phyloP scores from a whole-genome alignment of 92 coral and sea anemone species.

The Nematostella vectensis region DNA sequence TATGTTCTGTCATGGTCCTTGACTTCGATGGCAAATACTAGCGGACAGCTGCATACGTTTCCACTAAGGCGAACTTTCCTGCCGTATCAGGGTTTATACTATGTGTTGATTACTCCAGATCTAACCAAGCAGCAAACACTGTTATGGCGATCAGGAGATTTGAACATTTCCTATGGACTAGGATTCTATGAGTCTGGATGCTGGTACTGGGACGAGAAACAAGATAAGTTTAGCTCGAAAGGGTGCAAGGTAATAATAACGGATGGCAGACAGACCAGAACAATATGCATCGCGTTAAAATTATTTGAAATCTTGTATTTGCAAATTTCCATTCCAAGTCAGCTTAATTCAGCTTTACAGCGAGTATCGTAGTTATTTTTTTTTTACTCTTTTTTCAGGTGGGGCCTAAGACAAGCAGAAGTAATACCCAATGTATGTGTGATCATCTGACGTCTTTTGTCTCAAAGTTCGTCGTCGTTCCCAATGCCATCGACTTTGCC shows the following conservation, averaged over 20 bases:
- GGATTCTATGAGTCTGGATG: conserved; percentile 61
- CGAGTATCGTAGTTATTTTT: background rate
- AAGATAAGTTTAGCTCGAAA: conserved; percentile 35
- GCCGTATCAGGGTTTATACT: conserved; percentile 15
- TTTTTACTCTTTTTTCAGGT: conserved; percentile 22
- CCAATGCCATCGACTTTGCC: conserved; percentile 39
- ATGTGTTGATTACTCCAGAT: conserved; percentile 15
- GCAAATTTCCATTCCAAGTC: too few species aligned
- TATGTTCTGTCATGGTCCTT: conserved; percentile 35
- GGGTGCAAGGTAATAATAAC: conserved; percentile 63
- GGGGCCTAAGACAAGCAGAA: conserved; percentile 36
- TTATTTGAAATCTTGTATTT: too few species aligned
- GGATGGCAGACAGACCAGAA: too few species aligned
- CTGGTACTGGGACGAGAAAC: conserved; percentile 51
- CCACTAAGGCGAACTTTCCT: conserved; percentile 4
- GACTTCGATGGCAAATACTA: conserved; percentile 11
- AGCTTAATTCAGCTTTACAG: too few species aligned
- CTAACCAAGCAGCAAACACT: conserved; percentile 9
- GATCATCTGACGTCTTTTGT: conserved; percentile 73
- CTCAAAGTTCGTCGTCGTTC: conserved; percentile 30
- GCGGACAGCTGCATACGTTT: conserved; percentile 8
- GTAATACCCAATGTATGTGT: conserved; percentile 50
- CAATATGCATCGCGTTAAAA: too few species aligned
- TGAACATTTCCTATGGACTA: conserved; percentile 56
- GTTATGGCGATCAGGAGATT: conserved; percentile 5